Percentiles rank a stretch among this genome's conserved stretches.
These are phyloP conservation scores for Taeniopygia guttata DNA, from an alignment of 2,797 vertebrate genomes.

Conservation along the genomic window DNA sequence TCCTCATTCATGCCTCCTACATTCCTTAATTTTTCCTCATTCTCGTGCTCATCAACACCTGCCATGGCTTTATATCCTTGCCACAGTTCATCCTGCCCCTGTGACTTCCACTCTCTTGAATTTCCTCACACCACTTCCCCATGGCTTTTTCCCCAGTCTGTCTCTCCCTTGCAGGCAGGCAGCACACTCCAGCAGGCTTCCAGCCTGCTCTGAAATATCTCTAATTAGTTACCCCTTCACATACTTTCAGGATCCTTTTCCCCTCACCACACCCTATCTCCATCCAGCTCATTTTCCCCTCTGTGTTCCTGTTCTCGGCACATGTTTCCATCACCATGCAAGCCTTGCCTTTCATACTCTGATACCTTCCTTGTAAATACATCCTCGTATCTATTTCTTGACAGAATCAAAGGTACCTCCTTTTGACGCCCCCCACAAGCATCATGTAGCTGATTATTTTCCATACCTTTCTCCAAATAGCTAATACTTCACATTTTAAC, in stretches of 20 bases:
- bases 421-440: neutral
- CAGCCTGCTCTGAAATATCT: neutral
- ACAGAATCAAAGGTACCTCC: conserved; percentile 26
- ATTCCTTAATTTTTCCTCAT: neutral
- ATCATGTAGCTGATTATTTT: conserved; percentile 29
- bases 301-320: neutral
- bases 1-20: neutral
- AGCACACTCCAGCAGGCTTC: neutral
- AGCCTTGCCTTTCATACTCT: neutral
- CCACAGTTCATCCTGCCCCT: neutral
- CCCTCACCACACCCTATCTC: neutral
- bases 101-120: neutral
- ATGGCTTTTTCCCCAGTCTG: neutral
- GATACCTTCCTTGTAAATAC: neutral
- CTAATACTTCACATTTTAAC: conserved; percentile 18
- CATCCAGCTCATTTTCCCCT: neutral
- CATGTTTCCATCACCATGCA: neutral
- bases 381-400: neutral
- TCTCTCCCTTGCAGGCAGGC: neutral
- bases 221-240: neutral
- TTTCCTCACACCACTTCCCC: neutral
- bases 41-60: neutral
- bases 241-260: neutral
- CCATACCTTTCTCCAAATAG: conserved; percentile 58
- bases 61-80: neutral